phyloP scores from a whole-genome alignment of 2,888 invertebrate species.

The Seira ritae region DNA sequence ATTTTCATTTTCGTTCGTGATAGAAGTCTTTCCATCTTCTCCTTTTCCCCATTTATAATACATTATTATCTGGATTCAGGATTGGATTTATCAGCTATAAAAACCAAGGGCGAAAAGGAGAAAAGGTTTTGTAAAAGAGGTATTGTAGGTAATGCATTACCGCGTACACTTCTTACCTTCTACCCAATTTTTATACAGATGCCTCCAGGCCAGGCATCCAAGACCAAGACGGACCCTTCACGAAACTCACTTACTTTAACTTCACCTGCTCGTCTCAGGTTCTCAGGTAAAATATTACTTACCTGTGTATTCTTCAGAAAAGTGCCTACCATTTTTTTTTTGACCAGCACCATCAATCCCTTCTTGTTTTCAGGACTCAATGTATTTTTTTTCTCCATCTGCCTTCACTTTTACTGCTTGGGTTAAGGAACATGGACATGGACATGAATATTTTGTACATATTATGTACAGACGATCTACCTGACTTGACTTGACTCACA shows the following conservation, averaged over 20 bases:
- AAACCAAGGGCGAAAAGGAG: not conserved
- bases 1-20: not conserved
- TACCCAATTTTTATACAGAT: not conserved
- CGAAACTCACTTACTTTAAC: not conserved
- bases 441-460: too few species aligned
- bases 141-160: too few species aligned
- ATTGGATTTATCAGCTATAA: conserved; percentile 5
- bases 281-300: not conserved
- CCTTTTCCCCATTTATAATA: not conserved
- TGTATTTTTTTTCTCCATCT: not conserved
- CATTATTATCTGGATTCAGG: too few species aligned
- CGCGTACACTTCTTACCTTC: too few species aligned
- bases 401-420: not conserved
- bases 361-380: not conserved
- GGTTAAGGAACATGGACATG: too few species aligned
- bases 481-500: not conserved
- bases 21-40: not conserved
- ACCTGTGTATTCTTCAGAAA: not conserved
- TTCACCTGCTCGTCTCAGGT: conserved; percentile 11
- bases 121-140: not conserved
- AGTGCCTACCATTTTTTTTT: not conserved
- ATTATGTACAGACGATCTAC: not conserved
- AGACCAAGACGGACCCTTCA: not conserved
- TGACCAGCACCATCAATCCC: not conserved
- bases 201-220: not conserved